Evolutionary conservation across 2,113 vertebrate genomes (phyloP), one percentile per base, ranked within the genome.

Genomic region (Gobius niger): DNA sequence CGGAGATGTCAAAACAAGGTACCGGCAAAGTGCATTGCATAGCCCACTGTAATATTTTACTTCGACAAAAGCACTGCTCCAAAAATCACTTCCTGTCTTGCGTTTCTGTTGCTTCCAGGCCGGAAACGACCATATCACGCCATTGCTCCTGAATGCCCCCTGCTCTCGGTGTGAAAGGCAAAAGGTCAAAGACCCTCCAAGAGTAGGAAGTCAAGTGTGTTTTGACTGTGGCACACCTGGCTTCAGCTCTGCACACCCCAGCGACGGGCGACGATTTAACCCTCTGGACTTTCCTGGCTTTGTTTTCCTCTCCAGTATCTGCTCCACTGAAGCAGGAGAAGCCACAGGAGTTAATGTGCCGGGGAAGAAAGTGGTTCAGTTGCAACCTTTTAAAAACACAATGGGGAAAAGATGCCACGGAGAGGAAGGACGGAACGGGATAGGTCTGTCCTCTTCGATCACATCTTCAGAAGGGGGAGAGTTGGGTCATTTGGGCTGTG

Each of bases 201-300:
- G 66, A 75, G 69, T 70, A 75, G 72, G 78, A 87, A 78, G 70
- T 65, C 70, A 70, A 84, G 76, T 81, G 84, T 72, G 69, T 72
- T 83, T 80, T 81, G 62, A 77, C 70, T 69, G 80, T 80, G 74
- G 61, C 82, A 82, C 82, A 90, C 88, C 89, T 86, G 85, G 78
- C 78, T 70, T 63, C 63, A 42, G 50, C 10, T 46, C 69, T 42
- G 60, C 73, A 60, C 73, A 81, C 79, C 84, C 84, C 60, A 76
- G 68, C 51, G 70, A 78, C 72, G 77, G 69, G 82, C 74, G 82
- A 34, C 83, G 66, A 83, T 88, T 88, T 87, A 82, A 82, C 86
- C 88, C 80, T 69, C 41, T 61, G 81, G 75, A 82, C 71, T 54
- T 56, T 51, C 24, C 24, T 13, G 56, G 73, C 76, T 88, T 87